phyloP scores from a whole-genome alignment of 2,113 vertebrate genomes.

The Perca schrenkii region DNA sequence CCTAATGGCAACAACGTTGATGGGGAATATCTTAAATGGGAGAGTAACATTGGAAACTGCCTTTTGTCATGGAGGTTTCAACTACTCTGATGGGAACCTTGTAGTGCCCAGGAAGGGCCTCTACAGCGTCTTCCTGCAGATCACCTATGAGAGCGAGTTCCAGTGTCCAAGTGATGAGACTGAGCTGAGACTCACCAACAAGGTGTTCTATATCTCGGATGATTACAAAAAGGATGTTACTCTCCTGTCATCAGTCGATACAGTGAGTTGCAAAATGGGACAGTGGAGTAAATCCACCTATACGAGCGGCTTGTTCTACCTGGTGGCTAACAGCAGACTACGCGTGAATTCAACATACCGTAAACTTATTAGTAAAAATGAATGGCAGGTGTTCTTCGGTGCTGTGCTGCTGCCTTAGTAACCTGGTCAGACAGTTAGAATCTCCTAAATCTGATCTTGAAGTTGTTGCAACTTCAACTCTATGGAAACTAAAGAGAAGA shows the following conservation, averaged over 20 bases:
- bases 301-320: conserved; percentile 17
- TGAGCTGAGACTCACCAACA: not conserved
- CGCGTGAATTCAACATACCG: not conserved
- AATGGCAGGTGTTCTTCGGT: conserved; percentile 63
- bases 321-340: conserved; percentile 30
- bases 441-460: not conserved
- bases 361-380: not conserved
- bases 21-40: conserved; percentile 44
- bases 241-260: conserved; percentile 44
- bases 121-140: conserved; percentile 78
- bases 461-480: not conserved
- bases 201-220: fast-evolving
- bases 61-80: conserved; percentile 47
- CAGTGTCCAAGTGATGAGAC: fast-evolving
- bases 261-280: not conserved
- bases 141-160: conserved; percentile 46
- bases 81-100: conserved; percentile 36
- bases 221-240: fast-evolving
- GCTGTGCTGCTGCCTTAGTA: conserved; percentile 36
- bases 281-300: conserved; percentile 50
- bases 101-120: conserved; percentile 45
- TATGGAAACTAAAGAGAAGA: too few species aligned
- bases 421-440: not conserved
- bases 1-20: fast-evolving
- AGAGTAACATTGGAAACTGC: fast-evolving